Evolutionary conservation across 1,140 invertebrate species (phyloP).

Genomic region (Oppia nitens): DNA sequence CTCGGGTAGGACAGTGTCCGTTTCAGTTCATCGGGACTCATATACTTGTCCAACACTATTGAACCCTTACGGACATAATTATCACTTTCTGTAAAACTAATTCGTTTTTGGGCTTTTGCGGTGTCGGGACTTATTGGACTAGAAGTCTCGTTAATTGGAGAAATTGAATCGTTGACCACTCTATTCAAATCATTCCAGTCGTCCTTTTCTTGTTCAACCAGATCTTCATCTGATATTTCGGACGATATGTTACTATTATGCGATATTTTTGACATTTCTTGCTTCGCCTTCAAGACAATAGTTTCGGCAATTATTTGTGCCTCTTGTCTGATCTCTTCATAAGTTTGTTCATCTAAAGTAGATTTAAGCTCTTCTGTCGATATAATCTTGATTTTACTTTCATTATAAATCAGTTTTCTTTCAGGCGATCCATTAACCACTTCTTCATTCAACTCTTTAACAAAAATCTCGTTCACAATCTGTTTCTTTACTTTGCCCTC

Average conservation of each 20-base stretch:
- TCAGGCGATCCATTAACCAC: background rate
- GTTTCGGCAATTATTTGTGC: slow-evolving; percentile 33
- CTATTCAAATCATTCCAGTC: background rate
- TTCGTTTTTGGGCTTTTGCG: background rate
- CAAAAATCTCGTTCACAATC: background rate
- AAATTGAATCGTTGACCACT: background rate
- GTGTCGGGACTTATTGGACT: background rate
- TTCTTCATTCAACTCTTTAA: background rate
- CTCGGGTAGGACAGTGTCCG: too few relatives aligned
- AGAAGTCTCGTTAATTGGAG: background rate
- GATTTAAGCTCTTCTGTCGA: background rate
- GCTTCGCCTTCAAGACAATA: slow-evolving; percentile 37
- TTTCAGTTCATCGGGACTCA: background rate
- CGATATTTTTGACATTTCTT: slow-evolving; percentile 31
- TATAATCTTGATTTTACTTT: background rate
- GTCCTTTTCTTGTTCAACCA: slow-evolving; percentile 18
- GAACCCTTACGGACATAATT: background rate
- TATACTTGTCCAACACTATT: background rate
- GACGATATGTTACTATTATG: slow-evolving; percentile 14
- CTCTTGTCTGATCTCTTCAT: slow-evolving; percentile 18
- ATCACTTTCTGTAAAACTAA: background rate
- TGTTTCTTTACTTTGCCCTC: background rate
- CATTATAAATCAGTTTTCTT: background rate
- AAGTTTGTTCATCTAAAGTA: background rate
- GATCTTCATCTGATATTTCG: slow-evolving; percentile 23